Base-by-base conservation (phyloP, 2,888 invertebrate species). In the Nematopogon swammerdamellus region DNA sequence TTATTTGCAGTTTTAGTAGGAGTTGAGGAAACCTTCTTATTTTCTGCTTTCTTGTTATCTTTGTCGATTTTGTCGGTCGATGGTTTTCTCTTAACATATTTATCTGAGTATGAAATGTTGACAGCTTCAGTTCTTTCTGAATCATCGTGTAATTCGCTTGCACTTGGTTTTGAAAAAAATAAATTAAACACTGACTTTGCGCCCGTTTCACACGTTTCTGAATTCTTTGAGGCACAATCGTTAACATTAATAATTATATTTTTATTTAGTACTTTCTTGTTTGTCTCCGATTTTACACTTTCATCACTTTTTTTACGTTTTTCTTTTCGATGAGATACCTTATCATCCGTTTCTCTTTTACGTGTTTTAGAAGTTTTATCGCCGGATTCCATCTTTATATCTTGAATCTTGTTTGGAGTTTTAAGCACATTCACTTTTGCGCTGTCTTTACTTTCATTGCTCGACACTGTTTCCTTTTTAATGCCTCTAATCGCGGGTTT, bases 271-370 rank as follows among this genome's bases (percentile, higher is more conserved):
- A 57, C 59, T 50, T 63, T 60, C 52, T 64, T 64, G 43, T 50
- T 58, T 17, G 59, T 42, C 17, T 66, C 63, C 18, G 55, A 49
- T 18, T 56, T 57, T 53, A 53, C 55, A 11, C 58, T 55, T 51
- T 69, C 68, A 55, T 69, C 68, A 55, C 62, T 62, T 74, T 76
- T 79, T 58, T 75, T 79, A 20, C 75, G 68, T 61, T 79, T 79
- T 63, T 79, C 79, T 64, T 77, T 79, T 44, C 77, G 69, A 57
- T 79, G 77, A 17, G 70, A 67, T 43, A 76, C 72, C 58, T 65
- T 70, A 59, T 74, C 70, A 18, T 79, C 75, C 52, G 61, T 61
- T 6, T 72, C 70, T 52, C 79, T 66, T 62, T 79, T 79, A 14
- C 74, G 64, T 19, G 71, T 14, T 36, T 36, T 14, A 36, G 8